phyloP scores from a whole-genome alignment of 2,797 vertebrate species.

The Microctenopoma lineatum region DNA sequence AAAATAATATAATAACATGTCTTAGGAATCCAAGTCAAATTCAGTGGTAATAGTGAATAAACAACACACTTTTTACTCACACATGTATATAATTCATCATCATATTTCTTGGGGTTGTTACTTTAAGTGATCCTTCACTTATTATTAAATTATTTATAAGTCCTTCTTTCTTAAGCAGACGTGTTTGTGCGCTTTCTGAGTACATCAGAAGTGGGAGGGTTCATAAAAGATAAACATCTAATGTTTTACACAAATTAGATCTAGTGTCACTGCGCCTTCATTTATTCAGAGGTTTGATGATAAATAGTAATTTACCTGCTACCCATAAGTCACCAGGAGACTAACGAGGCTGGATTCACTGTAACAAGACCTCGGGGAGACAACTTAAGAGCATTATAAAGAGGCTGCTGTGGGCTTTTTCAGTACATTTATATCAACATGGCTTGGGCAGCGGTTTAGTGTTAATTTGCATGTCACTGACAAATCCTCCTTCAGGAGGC shows the following conservation, averaged over 20 bases:
- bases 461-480: conserved; percentile 35
- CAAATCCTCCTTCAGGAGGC: conserved; percentile 38
- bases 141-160: no score
- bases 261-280: neutral
- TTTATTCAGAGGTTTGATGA: conserved; percentile 15
- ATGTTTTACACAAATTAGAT: conserved; percentile 11
- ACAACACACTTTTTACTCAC: neutral
- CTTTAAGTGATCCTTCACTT: no score
- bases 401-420: neutral
- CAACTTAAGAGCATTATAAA: conserved; percentile 35
- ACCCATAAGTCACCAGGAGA: conserved; percentile 13
- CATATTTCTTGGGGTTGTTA: no score
- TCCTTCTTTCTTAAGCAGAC: neutral
- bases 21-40: neutral
- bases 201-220: no score
- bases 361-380: conserved; percentile 39
- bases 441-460: conserved; percentile 6
- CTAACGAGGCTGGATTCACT: conserved; percentile 43
- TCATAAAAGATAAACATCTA: neutral
- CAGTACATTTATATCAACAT: conserved; percentile 9
- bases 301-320: conserved; percentile 16
- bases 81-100: no score
- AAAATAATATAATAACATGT: neutral
- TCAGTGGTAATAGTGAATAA: no score
- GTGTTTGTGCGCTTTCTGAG: neutral